A percentile compares a stretch with the other conserved stretches of the same genome.
Conservation (phyloP, 2,797 vertebrate species). For the Rhinatrema bivittatum region DNA sequence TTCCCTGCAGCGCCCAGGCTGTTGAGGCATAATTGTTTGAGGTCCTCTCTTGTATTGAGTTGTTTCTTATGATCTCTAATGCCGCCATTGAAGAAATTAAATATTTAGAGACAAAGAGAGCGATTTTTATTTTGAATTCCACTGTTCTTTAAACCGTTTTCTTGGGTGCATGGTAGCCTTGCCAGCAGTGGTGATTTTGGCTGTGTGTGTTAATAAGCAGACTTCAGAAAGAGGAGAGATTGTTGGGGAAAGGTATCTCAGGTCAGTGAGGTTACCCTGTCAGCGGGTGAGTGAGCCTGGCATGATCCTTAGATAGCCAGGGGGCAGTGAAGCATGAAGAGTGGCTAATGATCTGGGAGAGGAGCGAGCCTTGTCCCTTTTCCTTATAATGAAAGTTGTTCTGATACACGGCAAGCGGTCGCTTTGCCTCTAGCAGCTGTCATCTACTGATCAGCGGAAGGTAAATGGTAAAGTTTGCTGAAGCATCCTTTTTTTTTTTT, state of each 20-base stretch:
- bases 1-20: too few species aligned
- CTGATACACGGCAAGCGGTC: too few species aligned
- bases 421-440: too few species aligned
- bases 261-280: not conserved
- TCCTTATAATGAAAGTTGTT: too few species aligned
- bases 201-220: not conserved
- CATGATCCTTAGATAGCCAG: not conserved
- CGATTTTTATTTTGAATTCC: not conserved
- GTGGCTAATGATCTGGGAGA: not conserved
- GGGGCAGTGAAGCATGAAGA: conserved; percentile 1
- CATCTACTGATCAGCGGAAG: too few species aligned
- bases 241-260: not conserved
- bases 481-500: too few species aligned
- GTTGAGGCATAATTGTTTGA: too few species aligned
- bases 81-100: conserved; percentile 12
- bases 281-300: not conserved
- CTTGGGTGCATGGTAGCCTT: conserved; percentile 1
- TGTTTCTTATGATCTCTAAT: too few species aligned
- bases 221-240: not conserved
- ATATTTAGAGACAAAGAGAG: not conserved
- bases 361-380: too few species aligned
- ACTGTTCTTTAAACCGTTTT: rapidly evolving
- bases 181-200: not conserved
- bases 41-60: too few species aligned
- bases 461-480: too few species aligned